These are phyloP conservation scores for Aspidiotus rigidus DNA, from an alignment of 2,888 invertebrate genomes.

Conservation along the genomic window DNA sequence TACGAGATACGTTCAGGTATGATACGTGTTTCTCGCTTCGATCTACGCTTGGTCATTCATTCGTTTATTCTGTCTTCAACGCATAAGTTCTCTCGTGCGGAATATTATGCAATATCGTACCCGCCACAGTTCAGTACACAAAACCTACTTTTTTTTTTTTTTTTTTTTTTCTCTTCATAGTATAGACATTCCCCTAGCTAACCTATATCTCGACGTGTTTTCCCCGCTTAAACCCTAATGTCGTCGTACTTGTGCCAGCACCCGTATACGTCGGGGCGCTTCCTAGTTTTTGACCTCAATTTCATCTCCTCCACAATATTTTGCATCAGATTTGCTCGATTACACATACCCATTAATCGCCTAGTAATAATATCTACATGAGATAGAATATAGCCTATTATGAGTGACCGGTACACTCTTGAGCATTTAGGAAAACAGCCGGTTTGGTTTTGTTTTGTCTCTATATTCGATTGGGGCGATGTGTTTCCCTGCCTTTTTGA, in stretches of 20 bases:
- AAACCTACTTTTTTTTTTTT: slow-evolving; percentile 29
- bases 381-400: no score
- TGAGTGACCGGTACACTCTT: neutral
- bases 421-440: slow-evolving; percentile 7
- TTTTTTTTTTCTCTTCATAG: neutral
- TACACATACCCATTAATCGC: slow-evolving; percentile 10
- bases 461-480: no score
- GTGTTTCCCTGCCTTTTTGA: no score
- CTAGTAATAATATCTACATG: neutral
- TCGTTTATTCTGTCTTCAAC: neutral
- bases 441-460: slow-evolving; percentile 8
- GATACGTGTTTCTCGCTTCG: slow-evolving; percentile 7
- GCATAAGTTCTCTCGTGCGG: neutral
- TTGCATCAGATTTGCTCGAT: slow-evolving; percentile 20
- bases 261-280: slow-evolving; percentile 11
- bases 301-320: slow-evolving; percentile 14
- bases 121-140: slow-evolving; percentile 30
- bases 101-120: slow-evolving; percentile 1
- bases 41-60: neutral
- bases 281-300: slow-evolving; percentile 33
- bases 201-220: slow-evolving; percentile 13
- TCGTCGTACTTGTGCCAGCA: slow-evolving; percentile 23
- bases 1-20: no score
- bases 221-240: slow-evolving; percentile 11
- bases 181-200: slow-evolving; percentile 28